A percentile compares a stretch with the other conserved stretches of the same genome.
phyloP scores from a whole-genome alignment of 2,797 vertebrate genomes.

The Lateolabrax maculatus region DNA sequence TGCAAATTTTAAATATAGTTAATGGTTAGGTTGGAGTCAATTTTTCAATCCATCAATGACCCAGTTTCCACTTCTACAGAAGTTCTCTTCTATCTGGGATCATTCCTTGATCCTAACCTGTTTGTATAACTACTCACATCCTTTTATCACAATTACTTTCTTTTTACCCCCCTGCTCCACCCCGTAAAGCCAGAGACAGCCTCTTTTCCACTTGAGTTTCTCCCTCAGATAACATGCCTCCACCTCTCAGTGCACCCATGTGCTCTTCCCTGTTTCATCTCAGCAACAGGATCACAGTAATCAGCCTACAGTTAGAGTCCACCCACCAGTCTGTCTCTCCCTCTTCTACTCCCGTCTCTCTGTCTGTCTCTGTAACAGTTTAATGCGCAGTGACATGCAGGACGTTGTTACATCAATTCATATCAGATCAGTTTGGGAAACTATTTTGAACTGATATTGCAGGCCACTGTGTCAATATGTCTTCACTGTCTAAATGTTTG shows the following conservation, averaged over 20 bases:
- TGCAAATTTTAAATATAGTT: background rate
- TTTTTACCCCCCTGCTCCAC: background rate
- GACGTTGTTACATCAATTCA: background rate
- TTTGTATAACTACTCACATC: conserved; percentile 32
- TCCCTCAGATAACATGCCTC: conserved; percentile 20
- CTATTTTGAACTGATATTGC: background rate
- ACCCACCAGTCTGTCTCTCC: conserved; percentile 17
- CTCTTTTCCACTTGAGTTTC: conserved; percentile 8
- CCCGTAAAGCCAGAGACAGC: too few species aligned
- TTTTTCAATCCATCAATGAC: background rate
- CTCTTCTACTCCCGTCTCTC: background rate
- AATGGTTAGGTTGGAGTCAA: background rate
- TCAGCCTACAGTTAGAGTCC: conserved; percentile 22
- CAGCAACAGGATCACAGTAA: conserved; percentile 26
- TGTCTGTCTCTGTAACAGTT: background rate
- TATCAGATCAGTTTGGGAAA: background rate
- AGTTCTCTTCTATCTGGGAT: background rate
- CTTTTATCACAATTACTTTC: background rate
- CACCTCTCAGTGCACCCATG: conserved; percentile 26
- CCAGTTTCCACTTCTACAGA: background rate
- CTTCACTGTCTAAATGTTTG: background rate
- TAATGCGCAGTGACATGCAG: conserved; percentile 7
- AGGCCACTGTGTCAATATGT: background rate
- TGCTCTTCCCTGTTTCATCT: conserved; percentile 29
- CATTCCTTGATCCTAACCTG: conserved; percentile 23